phyloP scores from a whole-genome alignment of 2,888 invertebrate genomes.

The Xylota segnis region DNA sequence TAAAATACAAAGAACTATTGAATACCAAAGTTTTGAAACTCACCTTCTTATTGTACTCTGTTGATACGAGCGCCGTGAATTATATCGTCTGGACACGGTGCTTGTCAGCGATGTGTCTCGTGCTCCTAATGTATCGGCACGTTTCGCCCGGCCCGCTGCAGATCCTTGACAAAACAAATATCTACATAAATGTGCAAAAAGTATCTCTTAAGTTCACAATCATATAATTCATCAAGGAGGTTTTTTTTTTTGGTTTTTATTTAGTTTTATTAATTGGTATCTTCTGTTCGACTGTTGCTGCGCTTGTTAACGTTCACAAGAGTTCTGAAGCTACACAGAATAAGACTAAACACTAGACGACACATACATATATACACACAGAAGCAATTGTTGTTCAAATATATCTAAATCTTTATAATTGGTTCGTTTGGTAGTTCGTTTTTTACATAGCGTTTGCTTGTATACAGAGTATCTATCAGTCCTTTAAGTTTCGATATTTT shows the following conservation, averaged over 20 bases:
- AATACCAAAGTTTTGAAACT: constrained; percentile 52
- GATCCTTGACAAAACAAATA: constrained; percentile 82
- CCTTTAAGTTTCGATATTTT: constrained; percentile 6
- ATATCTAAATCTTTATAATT: neutral
- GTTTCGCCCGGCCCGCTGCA: constrained; percentile 81
- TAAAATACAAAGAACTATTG: neutral
- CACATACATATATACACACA: constrained; percentile 2
- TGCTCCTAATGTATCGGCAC: constrained; percentile 81
- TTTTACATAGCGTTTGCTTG: neutral
- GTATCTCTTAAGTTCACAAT: constrained; percentile 38
- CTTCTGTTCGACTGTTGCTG: neutral
- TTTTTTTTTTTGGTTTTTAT: neutral
- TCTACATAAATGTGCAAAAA: constrained; percentile 78
- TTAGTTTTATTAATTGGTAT: constrained; percentile 37
- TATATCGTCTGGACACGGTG: constrained; percentile 83
- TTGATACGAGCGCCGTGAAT: constrained; percentile 82
- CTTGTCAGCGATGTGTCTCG: constrained; percentile 84
- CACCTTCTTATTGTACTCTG: constrained; percentile 84
- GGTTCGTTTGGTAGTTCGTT: neutral
- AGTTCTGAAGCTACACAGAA: neutral
- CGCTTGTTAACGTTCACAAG: neutral
- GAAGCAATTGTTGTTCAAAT: constrained; percentile 1
- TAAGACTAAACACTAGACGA: constrained; percentile 13
- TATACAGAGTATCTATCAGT: constrained; percentile 7
- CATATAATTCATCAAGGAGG: constrained; percentile 9